Conservation (phyloP, 2,888 invertebrate species). For the Meiosimyza platycephala region DNA sequence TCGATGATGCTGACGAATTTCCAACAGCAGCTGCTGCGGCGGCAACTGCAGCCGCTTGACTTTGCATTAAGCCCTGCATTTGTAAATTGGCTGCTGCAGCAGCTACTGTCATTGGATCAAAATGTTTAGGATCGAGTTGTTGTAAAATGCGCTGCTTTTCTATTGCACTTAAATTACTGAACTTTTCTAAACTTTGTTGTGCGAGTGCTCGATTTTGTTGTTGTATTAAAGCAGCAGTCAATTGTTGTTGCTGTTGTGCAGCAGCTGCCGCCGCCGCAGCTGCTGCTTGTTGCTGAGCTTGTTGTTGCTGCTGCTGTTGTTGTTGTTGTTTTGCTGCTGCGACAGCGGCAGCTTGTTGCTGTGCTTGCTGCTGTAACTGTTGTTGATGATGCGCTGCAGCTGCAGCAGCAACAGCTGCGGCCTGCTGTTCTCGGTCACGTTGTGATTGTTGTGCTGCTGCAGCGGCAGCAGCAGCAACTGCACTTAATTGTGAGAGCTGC, state of each 20-base stretch:
- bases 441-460: constrained; percentile 27
- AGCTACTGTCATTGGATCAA: constrained; percentile 63
- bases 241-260: constrained; percentile 74
- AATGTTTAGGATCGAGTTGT: constrained; percentile 68
- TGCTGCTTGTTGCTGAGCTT: constrained; percentile 50
- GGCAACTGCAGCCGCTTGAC: constrained; percentile 58
- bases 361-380: constrained; percentile 54
- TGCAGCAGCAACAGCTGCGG: constrained; percentile 51
- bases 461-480: constrained; percentile 31
- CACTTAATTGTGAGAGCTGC: constrained; percentile 60
- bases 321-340: constrained; percentile 66
- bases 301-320: constrained; percentile 50
- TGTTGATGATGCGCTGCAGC: constrained; percentile 59
- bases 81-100: constrained; percentile 62
- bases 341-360: constrained; percentile 46
- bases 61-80: constrained; percentile 61
- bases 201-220: constrained; percentile 74
- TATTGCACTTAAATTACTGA: constrained; percentile 69
- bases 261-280: constrained; percentile 63
- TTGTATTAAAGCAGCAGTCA: constrained; percentile 73
- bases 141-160: constrained; percentile 71
- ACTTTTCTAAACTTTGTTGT: constrained; percentile 75
- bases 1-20: constrained; percentile 37
- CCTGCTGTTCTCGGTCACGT: constrained; percentile 37
- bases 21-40: constrained; percentile 44